phyloP scores from a whole-genome alignment of 2,888 invertebrate species.

The Parochlus steinenii region DNA sequence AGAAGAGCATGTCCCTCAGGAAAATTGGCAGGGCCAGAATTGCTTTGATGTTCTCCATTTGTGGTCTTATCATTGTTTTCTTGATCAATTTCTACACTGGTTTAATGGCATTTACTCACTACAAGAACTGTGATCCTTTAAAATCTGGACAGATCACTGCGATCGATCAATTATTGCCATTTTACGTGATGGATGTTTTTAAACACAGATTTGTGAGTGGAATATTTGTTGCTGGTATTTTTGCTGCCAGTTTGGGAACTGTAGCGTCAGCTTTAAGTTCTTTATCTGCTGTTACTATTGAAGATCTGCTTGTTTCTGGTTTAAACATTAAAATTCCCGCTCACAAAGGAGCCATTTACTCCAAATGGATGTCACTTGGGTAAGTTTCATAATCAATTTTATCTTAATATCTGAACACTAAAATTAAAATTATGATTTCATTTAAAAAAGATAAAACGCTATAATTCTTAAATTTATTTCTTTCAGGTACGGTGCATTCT shows the following conservation, averaged over 20 bases:
- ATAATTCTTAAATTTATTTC: background rate
- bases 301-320: constrained; percentile 65
- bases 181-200: constrained; percentile 74
- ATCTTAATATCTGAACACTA: constrained; percentile 5
- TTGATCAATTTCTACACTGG: constrained; percentile 75
- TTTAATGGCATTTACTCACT: constrained; percentile 66
- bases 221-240: constrained; percentile 72
- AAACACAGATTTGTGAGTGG: constrained; percentile 70
- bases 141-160: constrained; percentile 47
- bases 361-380: constrained; percentile 48
- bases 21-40: constrained; percentile 25
- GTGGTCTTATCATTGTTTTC: constrained; percentile 45
- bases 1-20: constrained; percentile 78
- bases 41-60: constrained; percentile 43
- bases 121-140: constrained; percentile 72
- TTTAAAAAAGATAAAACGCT: too few species aligned
- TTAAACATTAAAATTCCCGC: constrained; percentile 55
- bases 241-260: constrained; percentile 31
- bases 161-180: constrained; percentile 70
- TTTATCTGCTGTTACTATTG: constrained; percentile 75
- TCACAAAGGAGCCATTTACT: constrained; percentile 55
- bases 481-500: constrained; percentile 47
- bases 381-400: constrained; percentile 27
- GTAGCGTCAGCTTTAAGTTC: constrained; percentile 90
- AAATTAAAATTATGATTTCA: too few species aligned